phyloP scores from a whole-genome alignment of 2,888 invertebrate genomes.

The Andrena bucephala region DNA sequence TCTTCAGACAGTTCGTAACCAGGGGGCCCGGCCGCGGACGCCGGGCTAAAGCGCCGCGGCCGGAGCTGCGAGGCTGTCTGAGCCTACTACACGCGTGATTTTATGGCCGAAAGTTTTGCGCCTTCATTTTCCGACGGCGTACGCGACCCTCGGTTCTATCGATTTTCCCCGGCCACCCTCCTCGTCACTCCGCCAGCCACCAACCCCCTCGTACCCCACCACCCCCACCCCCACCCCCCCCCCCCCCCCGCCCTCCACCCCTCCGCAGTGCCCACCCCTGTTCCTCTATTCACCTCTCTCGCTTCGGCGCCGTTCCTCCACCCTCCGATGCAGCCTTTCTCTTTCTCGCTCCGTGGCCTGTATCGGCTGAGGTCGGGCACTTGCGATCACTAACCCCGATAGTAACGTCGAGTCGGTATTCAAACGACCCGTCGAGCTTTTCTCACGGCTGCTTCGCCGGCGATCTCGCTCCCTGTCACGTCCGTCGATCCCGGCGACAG shows the following conservation, averaged over 20 bases:
- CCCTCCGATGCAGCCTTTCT: conserved; percentile 22
- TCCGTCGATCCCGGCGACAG: neutral
- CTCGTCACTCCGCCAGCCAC: conserved; percentile 25
- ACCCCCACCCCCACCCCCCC: conserved; percentile 21
- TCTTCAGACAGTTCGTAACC: conserved; percentile 41
- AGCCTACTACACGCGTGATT: conserved; percentile 53
- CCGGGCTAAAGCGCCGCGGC: neutral
- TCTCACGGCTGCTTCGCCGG: neutral
- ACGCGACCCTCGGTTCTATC: conserved; percentile 71
- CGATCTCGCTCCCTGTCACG: neutral
- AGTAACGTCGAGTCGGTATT: conserved; percentile 39
- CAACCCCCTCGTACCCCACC: neutral
- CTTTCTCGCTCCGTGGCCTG: conserved; percentile 19
- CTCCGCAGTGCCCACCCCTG: conserved; percentile 23
- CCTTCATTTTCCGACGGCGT: conserved; percentile 63
- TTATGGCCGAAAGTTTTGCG: conserved; percentile 69
- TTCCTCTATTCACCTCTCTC: conserved; percentile 28
- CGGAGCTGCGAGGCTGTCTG: conserved; percentile 26
- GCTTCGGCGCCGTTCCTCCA: conserved; percentile 26
- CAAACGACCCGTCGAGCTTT: conserved; percentile 25
- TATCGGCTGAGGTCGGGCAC: conserved; percentile 51
- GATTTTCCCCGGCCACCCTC: conserved; percentile 62
- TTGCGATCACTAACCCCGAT: conserved; percentile 61
- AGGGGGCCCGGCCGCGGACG: neutral
- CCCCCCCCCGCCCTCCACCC: conserved; percentile 7